phyloP scores from a whole-genome alignment of 2,888 invertebrate genomes.

The Enoplolaimus lenunculus region DNA sequence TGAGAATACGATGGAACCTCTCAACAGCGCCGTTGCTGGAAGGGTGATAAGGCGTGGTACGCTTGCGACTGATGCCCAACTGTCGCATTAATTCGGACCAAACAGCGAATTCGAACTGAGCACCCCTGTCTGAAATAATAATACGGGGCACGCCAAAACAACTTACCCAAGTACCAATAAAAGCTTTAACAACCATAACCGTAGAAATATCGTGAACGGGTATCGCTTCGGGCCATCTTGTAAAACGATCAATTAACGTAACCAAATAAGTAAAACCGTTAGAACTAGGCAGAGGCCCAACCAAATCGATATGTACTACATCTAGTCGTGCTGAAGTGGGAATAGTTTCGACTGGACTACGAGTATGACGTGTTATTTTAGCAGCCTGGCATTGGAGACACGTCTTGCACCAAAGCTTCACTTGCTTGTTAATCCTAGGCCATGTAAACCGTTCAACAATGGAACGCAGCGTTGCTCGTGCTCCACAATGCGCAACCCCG shows the following conservation, averaged over 20 bases:
- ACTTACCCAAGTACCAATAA: not conserved
- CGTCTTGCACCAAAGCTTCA: not conserved
- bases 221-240: too few relatives aligned
- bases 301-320: slow-evolving; percentile 7
- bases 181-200: not conserved
- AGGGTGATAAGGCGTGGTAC: slow-evolving; percentile 11
- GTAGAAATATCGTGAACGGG: not conserved
- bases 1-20: slow-evolving; percentile 11
- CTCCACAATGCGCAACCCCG: too few relatives aligned
- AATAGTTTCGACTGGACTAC: not conserved
- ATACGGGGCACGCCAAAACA: slow-evolving; percentile 15
- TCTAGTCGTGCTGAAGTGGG: not conserved
- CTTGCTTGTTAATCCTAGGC: not conserved
- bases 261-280: not conserved
- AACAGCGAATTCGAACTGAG: slow-evolving; percentile 3
- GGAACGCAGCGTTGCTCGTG: too few relatives aligned
- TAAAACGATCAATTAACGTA: slow-evolving; percentile 7
- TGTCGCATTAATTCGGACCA: not conserved
- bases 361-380: not conserved
- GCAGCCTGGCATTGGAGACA: slow-evolving; percentile 3
- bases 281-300: not conserved
- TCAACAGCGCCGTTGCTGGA: slow-evolving; percentile 13
- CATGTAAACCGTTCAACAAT: too few relatives aligned
- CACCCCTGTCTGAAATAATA: slow-evolving; percentile 9
- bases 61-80: slow-evolving; percentile 5